phyloP scores from a whole-genome alignment of 2,888 invertebrate species.

The Fissipunctia ypsillon region DNA sequence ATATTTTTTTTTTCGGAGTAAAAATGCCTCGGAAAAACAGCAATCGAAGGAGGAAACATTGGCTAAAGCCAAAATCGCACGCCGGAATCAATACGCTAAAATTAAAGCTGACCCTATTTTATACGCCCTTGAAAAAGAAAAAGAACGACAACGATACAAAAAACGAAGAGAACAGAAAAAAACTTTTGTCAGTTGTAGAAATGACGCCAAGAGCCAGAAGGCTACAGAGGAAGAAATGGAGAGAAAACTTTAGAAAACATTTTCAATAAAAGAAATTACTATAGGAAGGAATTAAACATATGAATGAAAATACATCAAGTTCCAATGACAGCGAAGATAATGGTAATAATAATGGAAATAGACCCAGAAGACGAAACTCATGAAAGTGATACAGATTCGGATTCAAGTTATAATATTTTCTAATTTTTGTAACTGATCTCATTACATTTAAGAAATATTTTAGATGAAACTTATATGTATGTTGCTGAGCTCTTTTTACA shows the following conservation, averaged over 20 bases:
- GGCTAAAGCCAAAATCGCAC: constrained; percentile 6
- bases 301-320: neutral
- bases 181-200: constrained; percentile 16
- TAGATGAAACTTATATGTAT: too few species aligned
- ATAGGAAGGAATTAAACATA: neutral
- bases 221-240: too few species aligned
- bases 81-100: constrained; percentile 13
- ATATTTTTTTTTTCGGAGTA: neutral
- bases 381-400: too few species aligned
- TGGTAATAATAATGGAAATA: too few species aligned
- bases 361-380: too few species aligned
- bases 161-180: constrained; percentile 3
- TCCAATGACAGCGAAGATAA: neutral
- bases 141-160: constrained; percentile 8
- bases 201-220: constrained; percentile 24
- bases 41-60: constrained; percentile 8
- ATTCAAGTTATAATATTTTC: too few species aligned
- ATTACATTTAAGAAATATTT: too few species aligned
- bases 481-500: too few species aligned
- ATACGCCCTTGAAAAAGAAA: constrained; percentile 29
- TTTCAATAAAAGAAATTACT: neutral
- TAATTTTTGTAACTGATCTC: too few species aligned
- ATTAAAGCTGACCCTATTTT: constrained; percentile 23
- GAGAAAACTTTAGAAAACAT: neutral
- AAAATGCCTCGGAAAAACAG: neutral